phyloP scores from a whole-genome alignment of 2,113 vertebrate genomes.

The Potamarius usumacintae region DNA sequence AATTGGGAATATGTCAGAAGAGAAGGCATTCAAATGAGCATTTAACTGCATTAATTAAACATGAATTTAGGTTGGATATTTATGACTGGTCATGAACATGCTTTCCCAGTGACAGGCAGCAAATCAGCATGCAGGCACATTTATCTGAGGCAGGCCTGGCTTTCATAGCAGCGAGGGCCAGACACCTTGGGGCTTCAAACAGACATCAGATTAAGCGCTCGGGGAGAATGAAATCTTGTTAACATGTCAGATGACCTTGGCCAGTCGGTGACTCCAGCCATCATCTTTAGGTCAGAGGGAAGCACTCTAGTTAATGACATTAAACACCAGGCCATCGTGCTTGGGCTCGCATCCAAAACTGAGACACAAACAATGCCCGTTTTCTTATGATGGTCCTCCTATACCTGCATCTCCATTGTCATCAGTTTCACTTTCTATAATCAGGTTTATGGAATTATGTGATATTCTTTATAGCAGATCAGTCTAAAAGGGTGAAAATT shows the following conservation, averaged over 20 bases:
- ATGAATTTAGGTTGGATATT: conserved; percentile 59
- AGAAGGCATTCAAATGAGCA: conserved; percentile 65
- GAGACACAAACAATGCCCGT: conserved; percentile 50
- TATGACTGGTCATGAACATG: conserved; percentile 56
- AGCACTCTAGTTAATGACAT: conserved; percentile 77
- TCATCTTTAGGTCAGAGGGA: conserved; percentile 68
- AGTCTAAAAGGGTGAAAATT: neutral
- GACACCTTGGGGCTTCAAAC: conserved; percentile 65
- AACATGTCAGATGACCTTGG: conserved; percentile 77
- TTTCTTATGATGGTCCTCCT: conserved; percentile 8
- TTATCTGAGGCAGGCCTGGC: conserved; percentile 58
- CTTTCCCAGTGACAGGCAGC: conserved; percentile 57
- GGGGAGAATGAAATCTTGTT: conserved; percentile 71
- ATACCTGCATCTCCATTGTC: conserved; percentile 44
- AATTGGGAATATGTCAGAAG: conserved; percentile 62
- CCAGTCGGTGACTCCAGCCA: conserved; percentile 71
- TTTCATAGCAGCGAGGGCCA: conserved; percentile 56
- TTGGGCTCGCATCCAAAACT: conserved; percentile 59
- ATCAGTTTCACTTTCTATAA: conserved; percentile 34
- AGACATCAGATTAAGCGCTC: conserved; percentile 62
- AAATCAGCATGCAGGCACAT: conserved; percentile 61
- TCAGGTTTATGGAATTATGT: neutral
- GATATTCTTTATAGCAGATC: neutral
- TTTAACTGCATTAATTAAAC: conserved; percentile 67
- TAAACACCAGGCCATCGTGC: conserved; percentile 62